Evolutionary conservation across 2,797 vertebrate genomes (phyloP).

Genomic region (Bradypodion pumilum): DNA sequence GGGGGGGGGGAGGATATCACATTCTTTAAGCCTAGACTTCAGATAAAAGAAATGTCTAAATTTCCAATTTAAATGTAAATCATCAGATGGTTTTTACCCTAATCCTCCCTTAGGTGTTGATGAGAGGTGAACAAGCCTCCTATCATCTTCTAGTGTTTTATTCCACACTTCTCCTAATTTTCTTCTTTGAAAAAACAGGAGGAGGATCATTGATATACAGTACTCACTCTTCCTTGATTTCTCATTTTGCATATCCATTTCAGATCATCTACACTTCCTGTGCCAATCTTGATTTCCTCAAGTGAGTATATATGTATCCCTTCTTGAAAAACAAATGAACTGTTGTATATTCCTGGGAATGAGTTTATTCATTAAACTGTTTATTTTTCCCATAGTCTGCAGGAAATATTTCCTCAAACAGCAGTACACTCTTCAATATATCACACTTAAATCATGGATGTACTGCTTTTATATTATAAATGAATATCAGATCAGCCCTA

Average conservation of each 20-base stretch:
- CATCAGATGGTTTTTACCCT: constrained; percentile 5
- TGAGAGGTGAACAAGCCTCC: constrained; percentile 9
- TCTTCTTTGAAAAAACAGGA: neutral
- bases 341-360: neutral
- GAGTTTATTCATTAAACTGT: neutral
- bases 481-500: neutral
- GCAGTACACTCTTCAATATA: neutral
- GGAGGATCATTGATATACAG: neutral
- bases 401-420: neutral
- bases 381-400: neutral
- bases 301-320: neutral
- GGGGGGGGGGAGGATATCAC: neutral
- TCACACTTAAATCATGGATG: neutral
- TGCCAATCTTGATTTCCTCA: neutral
- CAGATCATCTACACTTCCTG: neutral
- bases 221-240: constrained; percentile 2
- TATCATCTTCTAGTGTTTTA: neutral
- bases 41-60: neutral
- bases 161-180: neutral
- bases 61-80: constrained; percentile 10
- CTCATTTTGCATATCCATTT: constrained; percentile 4
- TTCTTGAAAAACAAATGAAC: neutral
- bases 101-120: constrained; percentile 12
- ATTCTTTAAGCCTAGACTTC: constrained; percentile 2
- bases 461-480: neutral